Conservation (phyloP, 2,113 vertebrate genomes). For the Melanostigma gelatinosum region DNA sequence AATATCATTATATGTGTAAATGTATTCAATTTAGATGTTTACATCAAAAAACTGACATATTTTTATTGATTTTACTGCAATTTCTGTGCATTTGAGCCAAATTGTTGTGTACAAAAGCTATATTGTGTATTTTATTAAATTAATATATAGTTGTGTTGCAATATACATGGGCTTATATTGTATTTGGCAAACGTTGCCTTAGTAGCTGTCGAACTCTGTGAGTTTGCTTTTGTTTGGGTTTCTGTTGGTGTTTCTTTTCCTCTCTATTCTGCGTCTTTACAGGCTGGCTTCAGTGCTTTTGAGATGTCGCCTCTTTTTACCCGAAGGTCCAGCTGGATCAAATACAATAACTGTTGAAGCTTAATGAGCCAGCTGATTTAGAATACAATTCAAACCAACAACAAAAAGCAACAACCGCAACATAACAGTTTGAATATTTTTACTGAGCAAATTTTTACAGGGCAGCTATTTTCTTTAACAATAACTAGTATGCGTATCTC, state of each 20-base stretch:
- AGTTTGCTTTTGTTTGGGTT: slow-evolving; percentile 92
- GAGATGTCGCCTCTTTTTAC: slow-evolving; percentile 93
- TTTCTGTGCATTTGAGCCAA: slow-evolving; percentile 99
- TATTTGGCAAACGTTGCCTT: slow-evolving; percentile 99
- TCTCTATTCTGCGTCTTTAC: slow-evolving; percentile 90
- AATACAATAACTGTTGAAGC: slow-evolving; percentile 91
- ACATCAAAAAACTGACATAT: slow-evolving; percentile 97
- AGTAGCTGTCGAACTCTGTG: slow-evolving; percentile 99
- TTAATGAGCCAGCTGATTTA: slow-evolving; percentile 82
- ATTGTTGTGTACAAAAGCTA: slow-evolving; percentile 99
- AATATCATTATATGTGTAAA: slow-evolving; percentile 98
- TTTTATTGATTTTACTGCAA: slow-evolving; percentile 99
- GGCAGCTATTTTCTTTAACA: slow-evolving; percentile 84
- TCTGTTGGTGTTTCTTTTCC: slow-evolving; percentile 73
- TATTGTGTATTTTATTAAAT: slow-evolving; percentile 99
- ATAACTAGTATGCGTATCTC: slow-evolving; percentile 67
- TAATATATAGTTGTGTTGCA: slow-evolving; percentile 99
- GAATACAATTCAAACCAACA: slow-evolving; percentile 68
- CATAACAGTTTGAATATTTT: slow-evolving; percentile 76
- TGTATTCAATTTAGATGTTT: slow-evolving; percentile 99
- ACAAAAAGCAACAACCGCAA: slow-evolving; percentile 77
- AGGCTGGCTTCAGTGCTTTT: slow-evolving; percentile 91
- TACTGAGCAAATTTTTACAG: slow-evolving; percentile 89
- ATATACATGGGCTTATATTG: slow-evolving; percentile 99
- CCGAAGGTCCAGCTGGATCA: slow-evolving; percentile 89